These are phyloP conservation scores for Eptatretus atami DNA, from an alignment of 2,797 vertebrate species.

Conservation along the genomic window DNA sequence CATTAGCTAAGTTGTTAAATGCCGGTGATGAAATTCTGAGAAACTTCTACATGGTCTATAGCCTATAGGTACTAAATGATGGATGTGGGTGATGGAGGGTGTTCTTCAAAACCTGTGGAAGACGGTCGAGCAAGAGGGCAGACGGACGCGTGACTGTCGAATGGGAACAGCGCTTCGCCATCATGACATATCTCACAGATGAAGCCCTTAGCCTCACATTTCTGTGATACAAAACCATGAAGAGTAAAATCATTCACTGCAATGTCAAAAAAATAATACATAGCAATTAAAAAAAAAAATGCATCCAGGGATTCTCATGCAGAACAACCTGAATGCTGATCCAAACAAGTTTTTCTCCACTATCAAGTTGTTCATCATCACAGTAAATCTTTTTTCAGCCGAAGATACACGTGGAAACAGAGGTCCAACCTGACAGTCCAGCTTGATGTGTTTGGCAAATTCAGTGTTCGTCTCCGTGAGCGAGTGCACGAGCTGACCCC, in stretches of 20 bases:
- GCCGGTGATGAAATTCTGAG: no score
- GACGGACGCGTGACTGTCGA: conserved; percentile 84
- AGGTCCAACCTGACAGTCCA: conserved; percentile 58
- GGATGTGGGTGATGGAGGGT: background rate
- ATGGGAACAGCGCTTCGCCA: conserved; percentile 75
- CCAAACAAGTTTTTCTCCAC: no score
- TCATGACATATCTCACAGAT: conserved; percentile 87
- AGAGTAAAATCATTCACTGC: no score
- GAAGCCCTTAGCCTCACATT: conserved; percentile 85
- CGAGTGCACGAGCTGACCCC: conserved; percentile 48
- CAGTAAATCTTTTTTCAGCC: no score
- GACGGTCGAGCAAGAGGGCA: conserved; percentile 62
- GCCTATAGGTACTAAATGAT: conserved; percentile 5
- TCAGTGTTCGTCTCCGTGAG: conserved; percentile 75
- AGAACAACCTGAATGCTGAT: no score
- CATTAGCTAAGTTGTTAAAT: no score
- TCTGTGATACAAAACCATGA: conserved; percentile 15
- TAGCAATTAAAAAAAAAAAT: no score
- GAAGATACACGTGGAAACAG: no score
- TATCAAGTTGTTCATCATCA: no score
- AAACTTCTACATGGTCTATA: conserved; percentile 6
- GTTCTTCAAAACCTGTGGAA: conserved; percentile 51
- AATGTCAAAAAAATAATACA: no score
- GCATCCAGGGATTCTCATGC: no score
- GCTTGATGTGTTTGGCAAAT: conserved; percentile 90